Percentiles rank a stretch among this genome's conserved stretches.
These are phyloP conservation scores for Chloropsis hardwickii DNA, from an alignment of 2,113 vertebrate genomes.

Conservation along the genomic window DNA sequence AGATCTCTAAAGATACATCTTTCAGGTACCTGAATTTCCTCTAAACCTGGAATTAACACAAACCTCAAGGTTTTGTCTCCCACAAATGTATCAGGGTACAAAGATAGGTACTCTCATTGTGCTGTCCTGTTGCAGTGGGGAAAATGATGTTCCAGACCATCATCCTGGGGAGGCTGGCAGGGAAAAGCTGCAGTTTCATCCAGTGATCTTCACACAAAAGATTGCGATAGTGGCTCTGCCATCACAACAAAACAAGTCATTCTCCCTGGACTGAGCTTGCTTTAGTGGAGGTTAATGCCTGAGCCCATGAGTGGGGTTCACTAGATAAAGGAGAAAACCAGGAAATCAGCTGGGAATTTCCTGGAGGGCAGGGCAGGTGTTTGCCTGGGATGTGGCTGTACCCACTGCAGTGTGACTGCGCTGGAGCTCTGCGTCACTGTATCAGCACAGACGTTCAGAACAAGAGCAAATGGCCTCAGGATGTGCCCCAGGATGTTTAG, in stretches of 20 bases:
- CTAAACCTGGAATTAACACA: not conserved
- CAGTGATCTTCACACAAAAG: not conserved
- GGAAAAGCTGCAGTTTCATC: not conserved
- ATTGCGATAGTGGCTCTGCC: rapidly evolving
- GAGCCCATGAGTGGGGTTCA: not conserved
- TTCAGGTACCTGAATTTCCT: not conserved
- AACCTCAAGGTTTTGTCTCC: not conserved
- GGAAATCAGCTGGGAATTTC: not conserved
- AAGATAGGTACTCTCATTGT: not conserved
- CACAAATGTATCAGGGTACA: not conserved
- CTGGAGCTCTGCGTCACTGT: not conserved
- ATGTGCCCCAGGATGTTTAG: not conserved
- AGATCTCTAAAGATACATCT: not conserved
- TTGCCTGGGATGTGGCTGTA: not conserved
- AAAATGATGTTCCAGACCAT: not conserved
- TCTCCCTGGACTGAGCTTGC: not conserved
- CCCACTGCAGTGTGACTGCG: not conserved
- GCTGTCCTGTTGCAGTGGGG: not conserved
- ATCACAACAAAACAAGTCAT: rapidly evolving
- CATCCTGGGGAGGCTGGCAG: not conserved
- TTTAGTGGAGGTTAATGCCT: not conserved
- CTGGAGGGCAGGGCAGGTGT: not conserved
- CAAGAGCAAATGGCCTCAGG: not conserved
- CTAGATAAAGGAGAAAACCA: not conserved
- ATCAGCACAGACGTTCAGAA: not conserved